Conservation (phyloP, 2,113 vertebrate species). For the Rhinichthys klamathensis region DNA sequence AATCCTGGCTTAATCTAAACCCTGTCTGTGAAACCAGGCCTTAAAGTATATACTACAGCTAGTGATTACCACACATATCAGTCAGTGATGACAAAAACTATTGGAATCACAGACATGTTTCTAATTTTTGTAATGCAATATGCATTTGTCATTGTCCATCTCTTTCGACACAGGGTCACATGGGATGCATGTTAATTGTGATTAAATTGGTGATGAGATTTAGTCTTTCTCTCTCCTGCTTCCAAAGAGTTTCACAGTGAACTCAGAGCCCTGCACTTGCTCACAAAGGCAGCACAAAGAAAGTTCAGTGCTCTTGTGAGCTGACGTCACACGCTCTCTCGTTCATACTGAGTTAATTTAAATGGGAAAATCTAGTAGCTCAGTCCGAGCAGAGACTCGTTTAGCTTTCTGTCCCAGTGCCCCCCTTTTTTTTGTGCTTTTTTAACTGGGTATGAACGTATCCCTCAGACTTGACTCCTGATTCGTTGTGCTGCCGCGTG, state of each 20-base stretch:
- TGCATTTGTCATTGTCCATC: neutral
- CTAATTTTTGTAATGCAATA: neutral
- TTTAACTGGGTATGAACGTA: conserved; percentile 79
- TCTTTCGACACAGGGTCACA: neutral
- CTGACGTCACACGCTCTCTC: conserved; percentile 14
- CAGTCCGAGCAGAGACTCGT: conserved; percentile 63
- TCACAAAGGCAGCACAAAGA: conserved; percentile 16
- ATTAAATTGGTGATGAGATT: neutral
- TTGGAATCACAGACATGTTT: neutral
- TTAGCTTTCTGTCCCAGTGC: conserved; percentile 82
- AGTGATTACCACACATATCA: conserved; percentile 18
- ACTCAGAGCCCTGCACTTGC: conserved; percentile 31
- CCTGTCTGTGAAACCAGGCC: too few species aligned
- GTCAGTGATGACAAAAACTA: neutral
- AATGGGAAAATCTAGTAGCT: neutral
- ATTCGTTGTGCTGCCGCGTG: conserved; percentile 91
- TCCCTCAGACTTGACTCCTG: conserved; percentile 85
- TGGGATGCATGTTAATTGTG: neutral
- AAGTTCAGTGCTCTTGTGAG: conserved; percentile 15
- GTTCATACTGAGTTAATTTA: neutral
- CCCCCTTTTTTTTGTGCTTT: conserved; percentile 86
- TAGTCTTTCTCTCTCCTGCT: neutral
- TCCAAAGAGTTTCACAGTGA: conserved; percentile 33
- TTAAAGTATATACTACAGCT: conserved; percentile 11
- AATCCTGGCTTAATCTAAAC: too few species aligned